These are phyloP conservation scores for Caenorhabditis plicata DNA, from an alignment of 2,888 invertebrate species.

Conservation along the genomic window DNA sequence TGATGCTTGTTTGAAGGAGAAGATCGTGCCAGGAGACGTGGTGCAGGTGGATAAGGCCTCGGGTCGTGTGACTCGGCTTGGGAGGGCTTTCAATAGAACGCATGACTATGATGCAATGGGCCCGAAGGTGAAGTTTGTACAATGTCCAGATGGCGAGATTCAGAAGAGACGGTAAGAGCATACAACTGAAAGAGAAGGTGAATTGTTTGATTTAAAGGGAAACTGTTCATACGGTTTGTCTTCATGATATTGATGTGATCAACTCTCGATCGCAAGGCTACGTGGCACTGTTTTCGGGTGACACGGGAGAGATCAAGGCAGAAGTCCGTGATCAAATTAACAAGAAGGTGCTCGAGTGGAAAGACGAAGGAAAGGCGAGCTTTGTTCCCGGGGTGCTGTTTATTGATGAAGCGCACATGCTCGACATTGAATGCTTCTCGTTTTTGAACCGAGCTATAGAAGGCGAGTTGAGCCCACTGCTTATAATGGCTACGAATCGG, in stretches of 20 bases:
- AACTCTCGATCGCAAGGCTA: constrained; percentile 92
- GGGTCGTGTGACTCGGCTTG: constrained; percentile 67
- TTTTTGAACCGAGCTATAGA: constrained; percentile 94
- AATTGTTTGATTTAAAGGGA: constrained; percentile 73
- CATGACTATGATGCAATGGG: constrained; percentile 97
- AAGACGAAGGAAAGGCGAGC: constrained; percentile 98
- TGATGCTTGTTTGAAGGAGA: constrained; percentile 72
- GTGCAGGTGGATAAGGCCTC: constrained; percentile 98
- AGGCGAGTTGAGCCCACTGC: constrained; percentile 90
- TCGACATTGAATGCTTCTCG: constrained; percentile 98
- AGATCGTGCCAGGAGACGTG: constrained; percentile 80
- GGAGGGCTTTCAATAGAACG: constrained; percentile 91
- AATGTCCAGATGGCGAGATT: constrained; percentile 96
- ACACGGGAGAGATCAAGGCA: constrained; percentile 94
- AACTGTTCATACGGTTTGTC: constrained; percentile 90
- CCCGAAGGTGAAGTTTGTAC: constrained; percentile 80
- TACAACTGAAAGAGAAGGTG: neutral
- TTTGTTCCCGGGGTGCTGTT: constrained; percentile 85
- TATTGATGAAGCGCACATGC: constrained; percentile 78
- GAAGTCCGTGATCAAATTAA: constrained; percentile 98
- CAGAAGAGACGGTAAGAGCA: constrained; percentile 78
- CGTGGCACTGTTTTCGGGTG: constrained; percentile 93
- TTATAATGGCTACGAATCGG: constrained; percentile 98
- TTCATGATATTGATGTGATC: constrained; percentile 99
- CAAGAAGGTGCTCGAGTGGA: constrained; percentile 93